Evolutionary conservation across 2,888 invertebrate genomes (phyloP), one percentile per base, ranked within the genome.

Genomic region (Phalera bucephala): DNA sequence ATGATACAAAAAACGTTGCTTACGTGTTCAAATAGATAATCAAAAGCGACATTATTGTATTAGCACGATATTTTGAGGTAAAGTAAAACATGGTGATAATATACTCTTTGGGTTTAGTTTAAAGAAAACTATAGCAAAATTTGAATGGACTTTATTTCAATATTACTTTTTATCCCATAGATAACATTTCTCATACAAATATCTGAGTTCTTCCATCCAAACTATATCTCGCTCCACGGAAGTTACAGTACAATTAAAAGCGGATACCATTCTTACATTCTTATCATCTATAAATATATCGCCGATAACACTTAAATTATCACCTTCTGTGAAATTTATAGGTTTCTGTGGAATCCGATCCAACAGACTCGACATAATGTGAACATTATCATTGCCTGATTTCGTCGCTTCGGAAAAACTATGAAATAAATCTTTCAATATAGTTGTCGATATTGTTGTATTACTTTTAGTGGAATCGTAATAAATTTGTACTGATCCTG

Each of bases 111-210:
- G n/a, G n/a, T n/a, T n/a, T n/a, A n/a, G n/a, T n/a, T n/a, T n/a
- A n/a, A n/a, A n/a, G n/a, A n/a, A n/a, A n/a, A n/a, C n/a, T n/a
- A n/a, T n/a, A n/a, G n/a, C n/a, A n/a, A n/a, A n/a, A n/a, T n/a
- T n/a, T n/a, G n/a, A n/a, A n/a, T n/a, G n/a, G n/a, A n/a, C n/a
- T 6, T 12, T 25, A 25, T 25, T 25, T 13, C 1, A 12, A 2
- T n/a, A 31, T 13, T 5, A 35, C 33, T 10, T 44, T 19, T 68
- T 68, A 28, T 49, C 51, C 53, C 57, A 56, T 14, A 86, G 48
- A 56, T 88, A 89, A 72, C 59, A 84, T 31, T 82, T 82, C 21
- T 85, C 80, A 69, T 89, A 89, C 27, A 87, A 51, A 56, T 86
- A 83, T 47, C 68, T 70, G 0, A 88, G 58, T 47, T 89, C 89